These are phyloP conservation scores for Phyllopteryx taeniolatus DNA, from an alignment of 2,113 vertebrate genomes.

Conservation along the genomic window DNA sequence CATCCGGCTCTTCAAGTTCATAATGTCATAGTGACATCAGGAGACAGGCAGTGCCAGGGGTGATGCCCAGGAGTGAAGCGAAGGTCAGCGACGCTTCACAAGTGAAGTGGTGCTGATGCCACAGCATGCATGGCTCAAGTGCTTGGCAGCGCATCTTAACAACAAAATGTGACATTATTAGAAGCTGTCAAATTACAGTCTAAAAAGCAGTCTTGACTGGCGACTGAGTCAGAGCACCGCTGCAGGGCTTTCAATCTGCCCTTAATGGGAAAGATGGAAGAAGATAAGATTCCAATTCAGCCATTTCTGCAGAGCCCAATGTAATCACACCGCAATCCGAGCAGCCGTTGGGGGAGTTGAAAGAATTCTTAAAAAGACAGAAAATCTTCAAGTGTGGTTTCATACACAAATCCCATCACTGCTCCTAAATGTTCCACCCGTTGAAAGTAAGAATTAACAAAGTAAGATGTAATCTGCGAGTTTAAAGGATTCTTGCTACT, in stretches of 20 bases:
- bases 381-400: constrained; percentile 63
- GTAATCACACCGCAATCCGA: constrained; percentile 69
- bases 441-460: constrained; percentile 37
- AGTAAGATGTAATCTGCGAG: constrained; percentile 47
- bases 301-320: constrained; percentile 68
- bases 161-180: constrained; percentile 73
- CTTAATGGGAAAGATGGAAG: constrained; percentile 75
- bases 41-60: constrained; percentile 66
- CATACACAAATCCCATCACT: constrained; percentile 63
- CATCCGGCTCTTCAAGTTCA: constrained; percentile 64
- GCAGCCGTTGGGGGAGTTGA: constrained; percentile 62
- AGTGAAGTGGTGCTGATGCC: constrained; percentile 60
- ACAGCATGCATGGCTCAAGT: constrained; percentile 62
- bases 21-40: constrained; percentile 68
- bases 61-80: constrained; percentile 66
- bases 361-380: constrained; percentile 70
- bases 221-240: constrained; percentile 62
- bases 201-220: constrained; percentile 68
- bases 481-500: constrained; percentile 29
- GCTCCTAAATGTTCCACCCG: constrained; percentile 61
- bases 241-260: constrained; percentile 73
- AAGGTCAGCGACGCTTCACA: constrained; percentile 65
- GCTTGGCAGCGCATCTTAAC: constrained; percentile 69
- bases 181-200: constrained; percentile 70
- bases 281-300: constrained; percentile 75